Evolutionary conservation across 2,888 invertebrate genomes (phyloP).

Genomic region (Limenitis camilla): DNA sequence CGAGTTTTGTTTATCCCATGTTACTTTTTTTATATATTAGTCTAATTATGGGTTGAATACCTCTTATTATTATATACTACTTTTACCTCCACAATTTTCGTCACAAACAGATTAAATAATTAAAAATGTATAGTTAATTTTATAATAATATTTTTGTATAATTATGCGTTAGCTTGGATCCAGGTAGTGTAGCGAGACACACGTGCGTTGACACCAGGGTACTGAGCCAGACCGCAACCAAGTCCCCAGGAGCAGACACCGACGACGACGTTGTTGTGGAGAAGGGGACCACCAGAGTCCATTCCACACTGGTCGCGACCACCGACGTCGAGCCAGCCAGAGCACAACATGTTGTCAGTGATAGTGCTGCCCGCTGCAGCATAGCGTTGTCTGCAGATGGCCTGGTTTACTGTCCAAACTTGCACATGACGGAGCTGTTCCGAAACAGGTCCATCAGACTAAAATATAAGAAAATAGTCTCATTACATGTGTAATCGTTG

Average conservation of each 20-base stretch:
- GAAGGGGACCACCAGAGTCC: conserved; percentile 48
- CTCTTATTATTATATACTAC: too few species aligned
- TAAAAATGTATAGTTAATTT: too few species aligned
- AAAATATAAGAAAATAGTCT: conserved; percentile 1
- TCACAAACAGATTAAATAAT: too few species aligned
- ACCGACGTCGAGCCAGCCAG: conserved; percentile 46
- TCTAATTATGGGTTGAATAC: too few species aligned
- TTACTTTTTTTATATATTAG: too few species aligned
- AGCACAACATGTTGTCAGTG: conserved; percentile 47
- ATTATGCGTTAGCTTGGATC: conserved; percentile 40
- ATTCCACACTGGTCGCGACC: conserved; percentile 47
- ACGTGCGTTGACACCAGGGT: conserved; percentile 39
- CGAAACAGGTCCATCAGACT: neutral
- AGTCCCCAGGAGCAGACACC: conserved; percentile 37
- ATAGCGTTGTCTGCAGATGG: conserved; percentile 33
- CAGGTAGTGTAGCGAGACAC: conserved; percentile 40
- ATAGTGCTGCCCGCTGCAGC: conserved; percentile 24
- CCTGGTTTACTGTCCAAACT: conserved; percentile 37
- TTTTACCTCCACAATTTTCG: too few species aligned
- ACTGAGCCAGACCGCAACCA: conserved; percentile 30
- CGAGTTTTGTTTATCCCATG: too few species aligned
- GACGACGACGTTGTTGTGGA: conserved; percentile 38
- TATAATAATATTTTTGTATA: too few species aligned
- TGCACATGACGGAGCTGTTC: conserved; percentile 33
- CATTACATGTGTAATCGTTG: neutral